Conservation (phyloP, 2,888 invertebrate species). For the Epinotia bilunana region DNA sequence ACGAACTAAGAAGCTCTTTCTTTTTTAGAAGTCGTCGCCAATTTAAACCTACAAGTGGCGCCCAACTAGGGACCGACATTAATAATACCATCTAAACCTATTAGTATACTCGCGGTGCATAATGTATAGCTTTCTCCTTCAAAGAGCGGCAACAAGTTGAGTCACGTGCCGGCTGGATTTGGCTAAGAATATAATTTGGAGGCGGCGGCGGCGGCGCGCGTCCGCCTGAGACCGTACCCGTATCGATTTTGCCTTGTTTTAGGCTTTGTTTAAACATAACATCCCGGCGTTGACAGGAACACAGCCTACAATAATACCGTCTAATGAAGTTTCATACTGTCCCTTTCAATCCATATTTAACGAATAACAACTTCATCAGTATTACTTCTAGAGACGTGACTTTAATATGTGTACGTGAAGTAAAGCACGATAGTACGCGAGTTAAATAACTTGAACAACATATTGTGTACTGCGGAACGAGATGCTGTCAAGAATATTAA, state of each 20-base stretch:
- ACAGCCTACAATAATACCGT: constrained; percentile 51
- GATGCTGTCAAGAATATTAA: constrained; percentile 46
- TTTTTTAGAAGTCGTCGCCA: constrained; percentile 13
- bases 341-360: constrained; percentile 49
- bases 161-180: constrained; percentile 79
- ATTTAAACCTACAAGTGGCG: constrained; percentile 57
- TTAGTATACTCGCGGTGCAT: constrained; percentile 57
- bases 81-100: constrained; percentile 58
- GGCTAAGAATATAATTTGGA: constrained; percentile 73
- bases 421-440: constrained; percentile 56
- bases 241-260: constrained; percentile 79
- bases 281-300: constrained; percentile 57
- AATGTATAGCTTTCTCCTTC: constrained; percentile 56
- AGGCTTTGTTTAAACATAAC: constrained; percentile 69
- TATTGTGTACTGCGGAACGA: constrained; percentile 58
- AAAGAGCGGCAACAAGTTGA: constrained; percentile 78
- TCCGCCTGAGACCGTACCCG: constrained; percentile 68
- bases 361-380: constrained; percentile 51
- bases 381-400: constrained; percentile 47
- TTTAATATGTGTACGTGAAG: constrained; percentile 52
- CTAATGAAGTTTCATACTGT: constrained; percentile 44
- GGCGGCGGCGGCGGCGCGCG: constrained; percentile 76
- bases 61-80: constrained; percentile 66
- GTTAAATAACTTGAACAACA: constrained; percentile 58
- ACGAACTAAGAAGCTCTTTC: not conserved